Conservation (phyloP, 2,113 vertebrate species). For the Myotis davidii region DNA sequence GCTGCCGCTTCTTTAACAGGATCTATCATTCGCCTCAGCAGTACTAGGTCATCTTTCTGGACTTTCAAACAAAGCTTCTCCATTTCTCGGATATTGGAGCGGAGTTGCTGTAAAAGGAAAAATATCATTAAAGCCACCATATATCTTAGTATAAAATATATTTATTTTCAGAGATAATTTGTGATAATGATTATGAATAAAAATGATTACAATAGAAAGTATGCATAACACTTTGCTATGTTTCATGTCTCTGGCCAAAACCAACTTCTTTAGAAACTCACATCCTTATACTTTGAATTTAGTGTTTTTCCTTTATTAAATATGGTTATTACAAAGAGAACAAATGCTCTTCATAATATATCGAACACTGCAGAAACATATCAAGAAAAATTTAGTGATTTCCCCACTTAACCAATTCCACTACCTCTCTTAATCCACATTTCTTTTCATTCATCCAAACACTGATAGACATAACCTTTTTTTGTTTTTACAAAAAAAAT, state of each 20-base stretch:
- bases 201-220: neutral
- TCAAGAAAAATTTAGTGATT: constrained; percentile 9
- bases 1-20: constrained; percentile 91
- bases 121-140: neutral
- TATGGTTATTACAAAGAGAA: constrained; percentile 24
- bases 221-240: neutral
- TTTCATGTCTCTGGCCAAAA: constrained; percentile 26
- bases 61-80: constrained; percentile 94
- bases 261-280: constrained; percentile 22
- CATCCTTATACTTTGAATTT: constrained; percentile 1
- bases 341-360: constrained; percentile 25
- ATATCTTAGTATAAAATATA: constrained; percentile 10
- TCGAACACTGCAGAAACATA: neutral
- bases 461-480: neutral
- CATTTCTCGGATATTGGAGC: constrained; percentile 95
- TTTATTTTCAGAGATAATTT: constrained; percentile 46
- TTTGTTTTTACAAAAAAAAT: neutral
- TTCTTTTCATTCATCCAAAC: neutral
- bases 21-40: constrained; percentile 90
- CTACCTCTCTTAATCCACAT: neutral
- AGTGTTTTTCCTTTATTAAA: constrained; percentile 44
- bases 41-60: constrained; percentile 86
- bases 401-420: neutral
- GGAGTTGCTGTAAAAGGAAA: constrained; percentile 90
- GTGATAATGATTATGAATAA: neutral